phyloP scores from a whole-genome alignment of 2,113 vertebrate genomes.

The Zosterops japonicus region DNA sequence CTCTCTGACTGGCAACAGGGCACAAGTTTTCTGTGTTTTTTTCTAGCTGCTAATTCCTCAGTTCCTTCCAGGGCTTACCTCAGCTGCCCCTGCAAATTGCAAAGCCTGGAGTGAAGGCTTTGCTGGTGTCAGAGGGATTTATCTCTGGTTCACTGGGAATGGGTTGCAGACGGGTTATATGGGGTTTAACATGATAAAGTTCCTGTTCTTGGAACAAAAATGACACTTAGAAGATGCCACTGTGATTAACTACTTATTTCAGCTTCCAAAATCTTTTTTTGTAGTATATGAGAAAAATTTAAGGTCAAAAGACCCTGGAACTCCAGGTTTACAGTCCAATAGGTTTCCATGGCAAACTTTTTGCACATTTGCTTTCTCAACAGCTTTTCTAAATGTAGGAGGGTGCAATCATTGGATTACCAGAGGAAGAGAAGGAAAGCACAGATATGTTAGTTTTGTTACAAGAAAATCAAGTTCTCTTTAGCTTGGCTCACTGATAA shows the following conservation, averaged over 20 bases:
- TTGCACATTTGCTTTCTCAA: not conserved
- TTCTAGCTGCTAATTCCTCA: not conserved
- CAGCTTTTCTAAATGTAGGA: not conserved
- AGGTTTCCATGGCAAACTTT: not conserved
- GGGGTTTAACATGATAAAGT: not conserved
- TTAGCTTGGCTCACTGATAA: slow-evolving; percentile 31
- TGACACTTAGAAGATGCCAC: not conserved
- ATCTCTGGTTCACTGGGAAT: not conserved
- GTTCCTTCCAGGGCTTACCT: not conserved
- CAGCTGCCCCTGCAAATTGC: not conserved
- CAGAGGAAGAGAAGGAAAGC: not conserved
- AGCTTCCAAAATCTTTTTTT: not conserved
- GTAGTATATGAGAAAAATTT: not conserved
- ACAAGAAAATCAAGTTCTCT: slow-evolving; percentile 32
- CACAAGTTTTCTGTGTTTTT: not conserved
- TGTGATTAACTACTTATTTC: not conserved
- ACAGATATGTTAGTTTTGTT: not conserved
- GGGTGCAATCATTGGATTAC: not conserved
- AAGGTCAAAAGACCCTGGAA: not conserved
- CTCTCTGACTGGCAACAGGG: not conserved
- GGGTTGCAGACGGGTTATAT: not conserved
- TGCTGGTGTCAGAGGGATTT: not conserved
- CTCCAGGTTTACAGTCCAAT: not conserved
- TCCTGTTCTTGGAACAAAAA: not conserved
- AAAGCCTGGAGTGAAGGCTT: not conserved